Evolutionary conservation across 2,113 vertebrate species (phyloP).

Genomic region (Hemibagrus wyckioides): DNA sequence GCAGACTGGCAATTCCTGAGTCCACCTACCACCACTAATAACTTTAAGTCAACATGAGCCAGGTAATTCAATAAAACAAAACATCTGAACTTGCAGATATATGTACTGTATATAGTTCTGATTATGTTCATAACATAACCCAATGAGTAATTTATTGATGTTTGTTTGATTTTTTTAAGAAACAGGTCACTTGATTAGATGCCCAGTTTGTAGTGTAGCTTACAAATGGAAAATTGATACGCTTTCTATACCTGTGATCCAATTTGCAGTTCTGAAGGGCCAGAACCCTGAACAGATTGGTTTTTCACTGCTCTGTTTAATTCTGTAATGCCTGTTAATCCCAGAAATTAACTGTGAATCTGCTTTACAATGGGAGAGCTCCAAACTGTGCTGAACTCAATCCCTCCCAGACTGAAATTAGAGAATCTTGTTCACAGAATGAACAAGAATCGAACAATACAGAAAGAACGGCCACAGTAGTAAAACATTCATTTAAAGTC

Average conservation of each 20-base stretch:
- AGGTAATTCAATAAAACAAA: neutral
- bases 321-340: neutral
- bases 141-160: too few species aligned
- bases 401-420: neutral
- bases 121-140: neutral
- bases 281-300: neutral
- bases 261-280: neutral
- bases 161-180: neutral
- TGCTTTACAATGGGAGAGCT: neutral
- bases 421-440: neutral
- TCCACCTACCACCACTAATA: neutral
- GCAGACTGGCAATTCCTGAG: too few species aligned
- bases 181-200: neutral
- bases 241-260: neutral
- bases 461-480: neutral
- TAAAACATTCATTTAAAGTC: neutral
- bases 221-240: neutral
- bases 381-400: neutral
- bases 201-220: neutral
- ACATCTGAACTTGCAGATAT: neutral
- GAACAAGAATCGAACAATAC: too few species aligned
- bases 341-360: neutral
- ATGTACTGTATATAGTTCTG: neutral
- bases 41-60: neutral
- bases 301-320: neutral